These are phyloP conservation scores for Etheostoma nigrum DNA, from an alignment of 2,797 vertebrate species.

Conservation along the genomic window DNA sequence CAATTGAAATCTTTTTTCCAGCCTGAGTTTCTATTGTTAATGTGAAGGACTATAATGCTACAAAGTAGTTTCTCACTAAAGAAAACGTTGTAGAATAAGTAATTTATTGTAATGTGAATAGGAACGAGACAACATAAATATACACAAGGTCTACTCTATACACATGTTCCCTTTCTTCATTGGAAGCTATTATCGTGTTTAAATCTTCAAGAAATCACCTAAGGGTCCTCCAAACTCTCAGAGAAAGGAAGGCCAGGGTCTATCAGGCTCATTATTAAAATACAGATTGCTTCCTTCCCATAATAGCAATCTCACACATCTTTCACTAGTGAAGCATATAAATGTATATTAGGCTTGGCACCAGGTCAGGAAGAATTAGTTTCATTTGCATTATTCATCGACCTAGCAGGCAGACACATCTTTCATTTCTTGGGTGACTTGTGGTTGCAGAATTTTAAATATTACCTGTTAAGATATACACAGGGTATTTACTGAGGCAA, in stretches of 20 bases:
- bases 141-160: neutral
- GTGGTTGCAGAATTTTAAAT: constrained; percentile 73
- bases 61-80: neutral
- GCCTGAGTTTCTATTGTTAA: neutral
- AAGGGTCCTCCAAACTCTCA: constrained; percentile 42
- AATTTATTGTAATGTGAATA: neutral
- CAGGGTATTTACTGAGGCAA: constrained; percentile 73
- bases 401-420: constrained; percentile 70
- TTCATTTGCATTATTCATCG: constrained; percentile 82
- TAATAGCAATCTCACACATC: constrained; percentile 72
- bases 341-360: constrained; percentile 72
- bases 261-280: constrained; percentile 66
- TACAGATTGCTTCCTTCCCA: constrained; percentile 68
- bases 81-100: neutral
- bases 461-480: constrained; percentile 71
- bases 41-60: neutral
- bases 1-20: constrained; percentile 10
- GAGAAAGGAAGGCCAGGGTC: constrained; percentile 54
- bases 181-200: constrained; percentile 26
- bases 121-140: neutral
- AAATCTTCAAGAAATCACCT: constrained; percentile 49
- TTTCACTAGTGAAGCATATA: constrained; percentile 67
- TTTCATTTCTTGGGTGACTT: constrained; percentile 71
- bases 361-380: constrained; percentile 72
- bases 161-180: neutral